These are phyloP conservation scores for Dicerorhinus sumatrensis DNA, from an alignment of 2,113 vertebrate genomes.

Conservation along the genomic window DNA sequence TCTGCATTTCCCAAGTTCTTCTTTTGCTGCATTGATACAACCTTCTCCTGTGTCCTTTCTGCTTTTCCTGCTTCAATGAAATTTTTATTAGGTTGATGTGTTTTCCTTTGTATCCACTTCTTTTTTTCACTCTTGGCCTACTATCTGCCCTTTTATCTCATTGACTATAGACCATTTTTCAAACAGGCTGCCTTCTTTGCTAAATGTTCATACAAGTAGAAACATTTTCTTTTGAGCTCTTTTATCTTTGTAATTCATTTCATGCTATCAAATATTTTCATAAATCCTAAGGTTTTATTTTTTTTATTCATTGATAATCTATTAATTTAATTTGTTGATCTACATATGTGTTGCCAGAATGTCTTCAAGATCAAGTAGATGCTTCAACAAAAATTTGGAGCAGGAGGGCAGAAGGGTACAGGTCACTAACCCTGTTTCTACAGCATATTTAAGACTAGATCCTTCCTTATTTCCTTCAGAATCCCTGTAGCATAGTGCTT, in stretches of 20 bases:
- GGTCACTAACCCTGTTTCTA: not conserved
- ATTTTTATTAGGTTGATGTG: not conserved
- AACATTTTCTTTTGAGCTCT: not conserved
- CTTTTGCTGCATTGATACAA: not conserved
- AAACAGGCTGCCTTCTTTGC: not conserved
- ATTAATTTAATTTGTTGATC: not conserved
- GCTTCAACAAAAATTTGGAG: not conserved
- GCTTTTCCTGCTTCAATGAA: not conserved
- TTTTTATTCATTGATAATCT: not conserved
- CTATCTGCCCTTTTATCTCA: slow-evolving; percentile 2
- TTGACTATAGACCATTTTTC: not conserved
- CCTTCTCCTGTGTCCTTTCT: slow-evolving; percentile 7
- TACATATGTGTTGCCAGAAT: not conserved
- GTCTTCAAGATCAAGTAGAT: not conserved
- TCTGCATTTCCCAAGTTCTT: not conserved
- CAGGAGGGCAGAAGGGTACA: not conserved
- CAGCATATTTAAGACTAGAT: not conserved
- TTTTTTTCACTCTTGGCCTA: not conserved
- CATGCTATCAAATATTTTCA: not conserved
- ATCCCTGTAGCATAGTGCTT: not conserved
- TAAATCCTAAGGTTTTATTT: not conserved
- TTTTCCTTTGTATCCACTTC: not conserved
- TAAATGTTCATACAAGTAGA: not conserved
- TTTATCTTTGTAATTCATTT: not conserved
- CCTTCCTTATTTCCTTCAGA: not conserved